These are phyloP conservation scores for Leptopilina clavipes DNA, from an alignment of 1,140 invertebrate species.

Conservation along the genomic window DNA sequence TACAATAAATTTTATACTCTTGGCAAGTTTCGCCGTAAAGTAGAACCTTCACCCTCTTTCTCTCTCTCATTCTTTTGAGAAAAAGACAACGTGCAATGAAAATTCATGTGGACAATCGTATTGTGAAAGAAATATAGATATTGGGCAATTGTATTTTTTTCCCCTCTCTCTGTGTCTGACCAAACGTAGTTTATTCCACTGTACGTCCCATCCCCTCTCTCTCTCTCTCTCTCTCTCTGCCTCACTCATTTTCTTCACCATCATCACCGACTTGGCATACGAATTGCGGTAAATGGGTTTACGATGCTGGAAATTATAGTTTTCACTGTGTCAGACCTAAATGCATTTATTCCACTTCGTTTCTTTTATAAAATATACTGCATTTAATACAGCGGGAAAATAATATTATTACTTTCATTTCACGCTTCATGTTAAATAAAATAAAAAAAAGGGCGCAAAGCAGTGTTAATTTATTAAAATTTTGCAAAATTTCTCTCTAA, in stretches of 20 bases:
- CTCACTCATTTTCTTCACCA: not conserved
- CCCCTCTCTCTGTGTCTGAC: not conserved
- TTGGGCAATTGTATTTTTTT: slow-evolving; percentile 23
- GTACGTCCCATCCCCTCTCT: not conserved
- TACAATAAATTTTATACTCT: slow-evolving; percentile 21
- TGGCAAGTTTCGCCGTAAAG: slow-evolving; percentile 9
- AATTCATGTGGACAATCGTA: slow-evolving; percentile 19
- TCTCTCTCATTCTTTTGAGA: no score
- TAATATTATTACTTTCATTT: no score
- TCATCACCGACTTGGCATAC: slow-evolving; percentile 6
- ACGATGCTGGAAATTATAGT: slow-evolving; percentile 10
- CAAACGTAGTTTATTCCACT: slow-evolving; percentile 9
- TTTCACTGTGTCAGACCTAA: not conserved
- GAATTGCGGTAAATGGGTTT: not conserved
- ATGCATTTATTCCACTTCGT: not conserved
- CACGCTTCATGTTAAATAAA: no score
- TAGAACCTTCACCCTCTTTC: not conserved
- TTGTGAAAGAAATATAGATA: slow-evolving; percentile 24
- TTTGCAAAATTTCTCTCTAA: no score
- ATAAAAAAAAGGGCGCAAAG: no score
- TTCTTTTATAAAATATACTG: not conserved
- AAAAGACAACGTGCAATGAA: slow-evolving; percentile 28
- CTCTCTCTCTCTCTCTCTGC: no score
- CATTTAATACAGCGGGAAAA: not conserved
- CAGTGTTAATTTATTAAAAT: no score